phyloP scores from a whole-genome alignment of 2,888 invertebrate genomes.

The Lypha dubia region DNA sequence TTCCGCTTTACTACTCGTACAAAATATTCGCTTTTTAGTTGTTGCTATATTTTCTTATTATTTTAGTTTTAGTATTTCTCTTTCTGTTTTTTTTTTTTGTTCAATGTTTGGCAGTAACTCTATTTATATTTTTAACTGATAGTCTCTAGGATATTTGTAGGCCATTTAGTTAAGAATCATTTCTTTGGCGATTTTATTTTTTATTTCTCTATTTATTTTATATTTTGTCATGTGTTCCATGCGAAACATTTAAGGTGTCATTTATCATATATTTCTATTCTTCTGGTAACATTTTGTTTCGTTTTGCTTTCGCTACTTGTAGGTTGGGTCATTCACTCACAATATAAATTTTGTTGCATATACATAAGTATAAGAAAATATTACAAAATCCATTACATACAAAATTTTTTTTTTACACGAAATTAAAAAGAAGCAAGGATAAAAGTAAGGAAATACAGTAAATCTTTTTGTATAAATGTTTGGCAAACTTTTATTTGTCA shows the following conservation, averaged over 20 bases:
- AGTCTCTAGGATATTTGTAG: slow-evolving; percentile 5
- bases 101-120: slow-evolving; percentile 1
- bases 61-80: slow-evolving; percentile 23
- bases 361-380: slow-evolving; percentile 46
- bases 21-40: slow-evolving; percentile 38
- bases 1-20: slow-evolving; percentile 31
- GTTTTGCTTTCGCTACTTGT: slow-evolving; percentile 18
- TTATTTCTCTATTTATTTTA: slow-evolving; percentile 19
- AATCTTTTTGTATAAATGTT: too few species aligned
- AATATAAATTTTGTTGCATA: neutral
- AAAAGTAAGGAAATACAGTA: too few species aligned
- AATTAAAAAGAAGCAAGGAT: neutral
- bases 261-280: slow-evolving; percentile 37
- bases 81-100: slow-evolving; percentile 2
- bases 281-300: slow-evolving; percentile 12
- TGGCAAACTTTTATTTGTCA: too few species aligned
- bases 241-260: slow-evolving; percentile 55
- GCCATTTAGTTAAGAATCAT: slow-evolving; percentile 42
- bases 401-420: neutral
- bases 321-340: slow-evolving; percentile 53
- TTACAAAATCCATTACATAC: slow-evolving; percentile 38
- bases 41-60: slow-evolving; percentile 19
- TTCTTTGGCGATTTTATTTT: slow-evolving; percentile 36
- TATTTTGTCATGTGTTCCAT: slow-evolving; percentile 26
- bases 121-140: slow-evolving; percentile 18